Conservation (phyloP, 1,140 invertebrate genomes). For the Venustaconcha ellipsiformis region DNA sequence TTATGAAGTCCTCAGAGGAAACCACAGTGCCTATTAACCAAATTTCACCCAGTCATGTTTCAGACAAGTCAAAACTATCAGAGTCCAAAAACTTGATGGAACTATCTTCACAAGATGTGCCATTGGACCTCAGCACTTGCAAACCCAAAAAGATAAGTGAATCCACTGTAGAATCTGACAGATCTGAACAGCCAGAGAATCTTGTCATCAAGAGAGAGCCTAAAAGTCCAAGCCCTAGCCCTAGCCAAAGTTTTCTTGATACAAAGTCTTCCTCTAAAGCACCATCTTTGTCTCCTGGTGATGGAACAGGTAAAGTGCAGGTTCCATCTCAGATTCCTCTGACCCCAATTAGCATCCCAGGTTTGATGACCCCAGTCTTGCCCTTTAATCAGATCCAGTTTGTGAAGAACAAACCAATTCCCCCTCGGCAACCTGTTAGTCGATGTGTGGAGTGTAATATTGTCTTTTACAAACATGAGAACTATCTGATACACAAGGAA, state of each 20-base stretch:
- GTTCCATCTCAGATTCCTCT: neutral
- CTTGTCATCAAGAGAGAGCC: neutral
- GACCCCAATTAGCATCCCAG: constrained; percentile 30
- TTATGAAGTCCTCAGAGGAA: no score
- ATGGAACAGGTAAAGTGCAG: neutral
- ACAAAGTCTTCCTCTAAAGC: constrained; percentile 8
- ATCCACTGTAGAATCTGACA: no score
- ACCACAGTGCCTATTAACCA: no score
- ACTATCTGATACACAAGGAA: constrained; percentile 93
- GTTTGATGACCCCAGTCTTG: constrained; percentile 21
- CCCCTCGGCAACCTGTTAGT: constrained; percentile 72
- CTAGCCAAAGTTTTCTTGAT: neutral
- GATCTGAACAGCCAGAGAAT: neutral
- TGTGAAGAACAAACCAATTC: constrained; percentile 44
- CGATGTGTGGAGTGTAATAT: constrained; percentile 98
- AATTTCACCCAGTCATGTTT: no score
- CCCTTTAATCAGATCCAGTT: constrained; percentile 29
- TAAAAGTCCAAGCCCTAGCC: neutral
- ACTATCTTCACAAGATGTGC: no score
- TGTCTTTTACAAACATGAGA: constrained; percentile 96
- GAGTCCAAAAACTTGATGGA: no score
- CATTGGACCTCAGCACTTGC: no score
- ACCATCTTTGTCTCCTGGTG: constrained; percentile 11
- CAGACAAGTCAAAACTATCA: no score
- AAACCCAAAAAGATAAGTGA: no score